These are phyloP conservation scores for Anagrus nilaparvatae DNA, from an alignment of 1,140 invertebrate genomes.

Conservation along the genomic window DNA sequence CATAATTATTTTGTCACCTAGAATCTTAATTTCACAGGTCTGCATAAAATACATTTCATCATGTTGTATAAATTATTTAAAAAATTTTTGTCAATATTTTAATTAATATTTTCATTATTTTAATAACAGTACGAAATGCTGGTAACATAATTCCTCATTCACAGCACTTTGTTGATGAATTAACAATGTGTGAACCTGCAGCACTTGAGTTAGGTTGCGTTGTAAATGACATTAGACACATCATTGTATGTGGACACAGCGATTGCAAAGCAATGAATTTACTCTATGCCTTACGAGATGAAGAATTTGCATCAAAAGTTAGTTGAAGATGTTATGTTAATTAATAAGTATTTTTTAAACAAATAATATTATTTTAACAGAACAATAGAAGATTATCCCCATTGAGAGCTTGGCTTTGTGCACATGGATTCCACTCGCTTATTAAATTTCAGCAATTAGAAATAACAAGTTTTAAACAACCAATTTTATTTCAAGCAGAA, in stretches of 20 bases:
- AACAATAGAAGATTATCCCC: slow-evolving; percentile 75
- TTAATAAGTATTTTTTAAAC: background rate
- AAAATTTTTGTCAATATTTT: background rate
- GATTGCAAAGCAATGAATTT: slow-evolving; percentile 97
- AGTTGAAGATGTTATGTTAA: slow-evolving; percentile 23
- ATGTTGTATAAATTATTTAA: background rate
- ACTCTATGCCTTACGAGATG: slow-evolving; percentile 70
- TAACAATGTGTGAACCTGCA: slow-evolving; percentile 86
- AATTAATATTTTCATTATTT: slow-evolving; percentile 7
- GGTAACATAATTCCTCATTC: slow-evolving; percentile 87
- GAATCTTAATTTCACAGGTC: slow-evolving; percentile 9
- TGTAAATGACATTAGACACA: slow-evolving; percentile 83
- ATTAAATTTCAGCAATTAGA: slow-evolving; percentile 72
- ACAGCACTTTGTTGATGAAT: slow-evolving; percentile 75
- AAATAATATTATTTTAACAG: slow-evolving; percentile 34
- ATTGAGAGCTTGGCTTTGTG: slow-evolving; percentile 82
- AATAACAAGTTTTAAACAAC: slow-evolving; percentile 55
- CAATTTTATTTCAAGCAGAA: slow-evolving; percentile 77
- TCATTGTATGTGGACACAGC: slow-evolving; percentile 93
- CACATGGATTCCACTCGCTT: slow-evolving; percentile 72
- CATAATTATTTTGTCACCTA: slow-evolving; percentile 4
- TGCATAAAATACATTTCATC: slow-evolving; percentile 6
- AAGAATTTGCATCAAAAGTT: slow-evolving; percentile 62
- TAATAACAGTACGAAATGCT: slow-evolving; percentile 78
- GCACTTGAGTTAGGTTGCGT: slow-evolving; percentile 89